phyloP scores from a whole-genome alignment of 2,113 vertebrate species.

The Mormyrus iriodes region DNA sequence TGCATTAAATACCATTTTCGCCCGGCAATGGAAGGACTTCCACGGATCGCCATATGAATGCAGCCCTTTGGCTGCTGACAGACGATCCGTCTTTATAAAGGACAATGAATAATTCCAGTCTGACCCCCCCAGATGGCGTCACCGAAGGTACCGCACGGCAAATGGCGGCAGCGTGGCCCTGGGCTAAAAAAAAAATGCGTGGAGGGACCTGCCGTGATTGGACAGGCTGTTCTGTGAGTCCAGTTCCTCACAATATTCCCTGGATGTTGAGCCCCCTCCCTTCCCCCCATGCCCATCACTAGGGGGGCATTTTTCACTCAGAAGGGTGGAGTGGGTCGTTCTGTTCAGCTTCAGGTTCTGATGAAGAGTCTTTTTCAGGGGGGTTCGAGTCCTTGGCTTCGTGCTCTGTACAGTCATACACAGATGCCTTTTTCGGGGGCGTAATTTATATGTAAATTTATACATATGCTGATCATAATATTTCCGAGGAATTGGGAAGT shows the following conservation, averaged over 20 bases:
- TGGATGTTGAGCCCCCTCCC: slow-evolving; percentile 52
- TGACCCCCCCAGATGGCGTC: slow-evolving; percentile 83
- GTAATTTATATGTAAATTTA: too few species aligned
- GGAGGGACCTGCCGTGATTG: slow-evolving; percentile 62
- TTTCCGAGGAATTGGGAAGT: background rate
- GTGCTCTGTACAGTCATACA: too few species aligned
- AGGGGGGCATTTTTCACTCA: background rate
- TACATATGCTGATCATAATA: background rate
- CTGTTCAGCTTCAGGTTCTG: background rate
- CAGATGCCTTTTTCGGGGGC: too few species aligned
- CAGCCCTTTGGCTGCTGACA: slow-evolving; percentile 87
- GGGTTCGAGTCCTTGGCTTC: background rate
- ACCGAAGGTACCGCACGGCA: slow-evolving; percentile 83
- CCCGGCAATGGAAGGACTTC: slow-evolving; percentile 73
- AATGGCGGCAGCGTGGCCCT: slow-evolving; percentile 57
- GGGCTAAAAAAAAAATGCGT: too few species aligned
- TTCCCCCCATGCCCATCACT: slow-evolving; percentile 40
- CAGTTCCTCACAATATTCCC: slow-evolving; percentile 65
- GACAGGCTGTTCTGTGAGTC: slow-evolving; percentile 74
- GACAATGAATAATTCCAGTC: slow-evolving; percentile 92
- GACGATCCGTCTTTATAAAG: slow-evolving; percentile 94
- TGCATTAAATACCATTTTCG: slow-evolving; percentile 84
- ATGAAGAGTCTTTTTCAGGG: background rate
- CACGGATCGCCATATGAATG: slow-evolving; percentile 66
- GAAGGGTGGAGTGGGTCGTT: background rate